These are phyloP conservation scores for Mastomys coucha DNA, from an alignment of 2,113 vertebrate genomes.

Conservation along the genomic window DNA sequence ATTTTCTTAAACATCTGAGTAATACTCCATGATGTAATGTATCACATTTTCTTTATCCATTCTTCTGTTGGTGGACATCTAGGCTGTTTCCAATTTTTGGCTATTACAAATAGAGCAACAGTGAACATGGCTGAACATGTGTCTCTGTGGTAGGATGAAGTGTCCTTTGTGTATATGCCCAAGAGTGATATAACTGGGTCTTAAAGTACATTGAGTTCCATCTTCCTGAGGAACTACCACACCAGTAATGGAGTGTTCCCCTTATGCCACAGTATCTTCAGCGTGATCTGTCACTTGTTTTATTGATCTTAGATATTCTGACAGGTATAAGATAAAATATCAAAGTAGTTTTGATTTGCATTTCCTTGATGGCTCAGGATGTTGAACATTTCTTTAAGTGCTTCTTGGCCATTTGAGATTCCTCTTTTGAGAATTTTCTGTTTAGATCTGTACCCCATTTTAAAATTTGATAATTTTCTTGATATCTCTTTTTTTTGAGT, in stretches of 20 bases:
- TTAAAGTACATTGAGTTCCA: not conserved
- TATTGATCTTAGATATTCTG: not conserved
- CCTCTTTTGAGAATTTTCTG: not conserved
- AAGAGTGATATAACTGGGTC: not conserved
- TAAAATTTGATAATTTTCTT: not conserved
- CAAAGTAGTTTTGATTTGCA: not conserved
- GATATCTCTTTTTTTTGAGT: no score
- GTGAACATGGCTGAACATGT: not conserved
- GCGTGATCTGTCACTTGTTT: not conserved
- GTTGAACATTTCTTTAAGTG: not conserved
- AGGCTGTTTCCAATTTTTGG: not conserved
- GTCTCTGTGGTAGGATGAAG: not conserved
- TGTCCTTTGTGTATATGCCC: not conserved
- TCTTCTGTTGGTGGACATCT: not conserved
- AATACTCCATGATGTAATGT: not conserved
- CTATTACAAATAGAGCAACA: not conserved
- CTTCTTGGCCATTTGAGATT: not conserved
- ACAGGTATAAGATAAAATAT: not conserved
- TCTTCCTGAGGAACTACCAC: not conserved
- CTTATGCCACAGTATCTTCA: not conserved
- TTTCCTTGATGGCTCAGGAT: not conserved
- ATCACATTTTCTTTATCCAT: not conserved
- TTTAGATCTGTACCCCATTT: not conserved
- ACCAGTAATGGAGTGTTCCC: not conserved
- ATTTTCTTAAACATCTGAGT: not conserved